Evolutionary conservation across 2,888 invertebrate genomes (phyloP), one percentile per base, ranked within the genome.

Genomic region (Seladonia tumulorum): DNA sequence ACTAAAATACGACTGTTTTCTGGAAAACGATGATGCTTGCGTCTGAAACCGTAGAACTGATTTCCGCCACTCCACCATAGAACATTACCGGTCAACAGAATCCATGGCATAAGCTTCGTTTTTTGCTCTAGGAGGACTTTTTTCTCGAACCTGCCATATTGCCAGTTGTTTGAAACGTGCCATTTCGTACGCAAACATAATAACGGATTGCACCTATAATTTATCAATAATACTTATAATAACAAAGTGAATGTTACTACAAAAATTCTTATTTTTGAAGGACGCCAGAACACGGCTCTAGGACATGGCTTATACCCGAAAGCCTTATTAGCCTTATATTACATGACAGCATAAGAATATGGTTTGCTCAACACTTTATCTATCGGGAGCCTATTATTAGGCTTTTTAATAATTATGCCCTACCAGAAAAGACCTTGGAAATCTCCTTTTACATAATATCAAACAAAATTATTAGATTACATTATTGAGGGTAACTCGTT

Each of bases 31-130:
- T 93, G 93, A 12, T 93, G 92, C 4, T 93, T 95, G 14, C 94
- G 92, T 71, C 76, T 80, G 80, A 93, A 94, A 29, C 93, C 94
- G 68, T 88, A 88, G 49, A 94, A 94, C 75, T 89, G 91, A 88
- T 90, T 94, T 42, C 96, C 96, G 89, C 96, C 95, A 71, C 96
- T 96, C 86, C 96, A 95, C 95, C 96, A 97, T 0, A 97, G 88
- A 49, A 92, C 92, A 35, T 96, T 94, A 0, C 94, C 94, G 14
- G 96, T 96, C 57, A 97, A 90, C 74, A 95, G 94, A 14, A 97
- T 89, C 95, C 96, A 96, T 68, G 97, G 96, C 92, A 96, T 95
- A 86, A 95, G 95, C 93, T 95, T 96, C 70, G 93, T 93, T 8
- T 92, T 92, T 75, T 95, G 95, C 72, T 95, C 95, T 79, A 96